A percentile compares a stretch with the other conserved stretches of the same genome.
These are phyloP conservation scores for Ashinkailepas kermadecensis DNA, from an alignment of 2,888 invertebrate genomes.

Conservation along the genomic window DNA sequence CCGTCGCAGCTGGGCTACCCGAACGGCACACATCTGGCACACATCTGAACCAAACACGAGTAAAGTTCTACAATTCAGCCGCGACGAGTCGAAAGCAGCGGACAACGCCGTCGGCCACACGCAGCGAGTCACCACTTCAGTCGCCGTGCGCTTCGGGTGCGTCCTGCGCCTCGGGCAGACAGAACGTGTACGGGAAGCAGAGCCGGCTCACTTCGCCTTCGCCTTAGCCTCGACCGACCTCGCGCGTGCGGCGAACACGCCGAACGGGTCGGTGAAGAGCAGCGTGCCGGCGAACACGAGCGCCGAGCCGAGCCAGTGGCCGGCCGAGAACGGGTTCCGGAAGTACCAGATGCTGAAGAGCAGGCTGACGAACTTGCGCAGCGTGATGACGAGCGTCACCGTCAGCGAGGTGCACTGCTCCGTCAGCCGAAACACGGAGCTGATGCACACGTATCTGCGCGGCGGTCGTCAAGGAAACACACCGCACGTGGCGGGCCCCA, in stretches of 20 bases:
- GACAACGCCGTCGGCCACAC: background rate
- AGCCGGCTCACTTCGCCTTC: background rate
- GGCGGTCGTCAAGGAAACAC: background rate
- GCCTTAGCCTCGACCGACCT: background rate
- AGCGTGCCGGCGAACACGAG: slow-evolving; percentile 89
- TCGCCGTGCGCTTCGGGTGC: too few species aligned
- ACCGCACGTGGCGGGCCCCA: background rate
- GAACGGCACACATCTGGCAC: too few species aligned
- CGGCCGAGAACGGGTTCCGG: slow-evolving; percentile 80
- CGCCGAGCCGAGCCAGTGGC: slow-evolving; percentile 84
- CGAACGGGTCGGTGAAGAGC: slow-evolving; percentile 66
- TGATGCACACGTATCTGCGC: slow-evolving; percentile 72
- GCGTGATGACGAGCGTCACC: slow-evolving; percentile 89
- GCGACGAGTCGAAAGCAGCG: background rate
- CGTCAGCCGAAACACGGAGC: slow-evolving; percentile 87
- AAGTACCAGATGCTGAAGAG: slow-evolving; percentile 94
- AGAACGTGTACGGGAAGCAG: too few species aligned
- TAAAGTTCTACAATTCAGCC: too few species aligned
- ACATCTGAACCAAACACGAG: too few species aligned
- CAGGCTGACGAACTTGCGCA: slow-evolving; percentile 89
- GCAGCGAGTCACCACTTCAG: background rate
- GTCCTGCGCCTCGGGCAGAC: too few species aligned
- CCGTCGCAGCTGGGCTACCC: too few species aligned
- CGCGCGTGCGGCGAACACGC: slow-evolving; percentile 23
- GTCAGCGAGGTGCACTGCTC: slow-evolving; percentile 89